Evolutionary conservation across 2,113 vertebrate species (phyloP).

Genomic region (Neotoma lepida): DNA sequence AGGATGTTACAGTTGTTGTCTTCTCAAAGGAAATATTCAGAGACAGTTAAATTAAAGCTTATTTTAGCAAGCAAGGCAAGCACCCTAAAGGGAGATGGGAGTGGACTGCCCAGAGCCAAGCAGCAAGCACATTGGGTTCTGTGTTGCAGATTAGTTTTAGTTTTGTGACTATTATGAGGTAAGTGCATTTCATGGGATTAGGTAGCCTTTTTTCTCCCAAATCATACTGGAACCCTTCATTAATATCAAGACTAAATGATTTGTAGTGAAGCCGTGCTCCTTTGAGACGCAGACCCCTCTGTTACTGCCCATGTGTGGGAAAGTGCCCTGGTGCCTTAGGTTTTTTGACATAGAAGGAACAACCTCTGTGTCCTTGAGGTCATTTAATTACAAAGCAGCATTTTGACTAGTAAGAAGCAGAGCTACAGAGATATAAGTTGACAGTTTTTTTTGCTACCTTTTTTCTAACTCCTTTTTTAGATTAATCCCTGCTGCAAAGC

Average conservation of each 20-base stretch:
- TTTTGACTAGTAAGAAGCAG: too few species aligned
- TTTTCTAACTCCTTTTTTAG: background rate
- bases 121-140: background rate
- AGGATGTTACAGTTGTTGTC: background rate
- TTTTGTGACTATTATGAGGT: background rate
- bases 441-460: background rate
- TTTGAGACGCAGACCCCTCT: background rate
- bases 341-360: background rate
- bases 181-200: background rate
- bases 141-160: too few species aligned
- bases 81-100: background rate
- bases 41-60: background rate
- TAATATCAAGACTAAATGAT: background rate
- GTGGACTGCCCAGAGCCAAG: background rate
- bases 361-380: background rate
- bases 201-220: too few species aligned
- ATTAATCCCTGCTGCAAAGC: background rate
- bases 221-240: background rate
- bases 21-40: background rate
- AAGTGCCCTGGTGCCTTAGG: background rate
- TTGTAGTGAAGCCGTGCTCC: background rate
- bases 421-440: background rate
- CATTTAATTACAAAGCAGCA: background rate
- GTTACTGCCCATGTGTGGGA: too few species aligned
- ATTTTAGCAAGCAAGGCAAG: background rate